Evolutionary conservation across 2,888 invertebrate genomes (phyloP).

Genomic region (Drosophila macrospina): DNA sequence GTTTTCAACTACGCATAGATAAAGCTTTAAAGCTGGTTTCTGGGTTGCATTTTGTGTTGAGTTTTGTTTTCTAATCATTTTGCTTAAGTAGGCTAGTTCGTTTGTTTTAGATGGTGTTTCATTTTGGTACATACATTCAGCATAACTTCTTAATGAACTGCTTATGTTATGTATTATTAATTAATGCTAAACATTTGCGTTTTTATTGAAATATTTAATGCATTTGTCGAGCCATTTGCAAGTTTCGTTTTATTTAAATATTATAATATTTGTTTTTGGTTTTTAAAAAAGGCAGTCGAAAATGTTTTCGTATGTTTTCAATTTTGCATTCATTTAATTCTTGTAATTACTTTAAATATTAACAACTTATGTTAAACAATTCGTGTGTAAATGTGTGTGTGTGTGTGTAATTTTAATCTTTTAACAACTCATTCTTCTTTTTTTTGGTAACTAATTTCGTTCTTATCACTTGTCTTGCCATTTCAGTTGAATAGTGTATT

Average conservation of each 20-base stretch:
- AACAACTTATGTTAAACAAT: slow-evolving; percentile 62
- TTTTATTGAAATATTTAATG: slow-evolving; percentile 46
- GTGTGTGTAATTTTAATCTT: slow-evolving; percentile 16
- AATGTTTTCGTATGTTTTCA: slow-evolving; percentile 46
- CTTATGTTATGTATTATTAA: slow-evolving; percentile 46
- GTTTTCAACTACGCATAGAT: slow-evolving; percentile 55
- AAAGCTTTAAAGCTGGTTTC: slow-evolving; percentile 65
- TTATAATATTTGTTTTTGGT: slow-evolving; percentile 21
- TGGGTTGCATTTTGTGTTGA: slow-evolving; percentile 52
- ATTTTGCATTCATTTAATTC: slow-evolving; percentile 57
- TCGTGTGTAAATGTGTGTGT: slow-evolving; percentile 31
- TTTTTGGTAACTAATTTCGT: slow-evolving; percentile 55
- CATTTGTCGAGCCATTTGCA: slow-evolving; percentile 66
- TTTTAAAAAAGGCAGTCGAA: slow-evolving; percentile 81
- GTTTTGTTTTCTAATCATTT: slow-evolving; percentile 7
- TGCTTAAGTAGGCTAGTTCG: slow-evolving; percentile 54
- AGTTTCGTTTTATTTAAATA: slow-evolving; percentile 36
- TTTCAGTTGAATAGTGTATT: slow-evolving; percentile 34
- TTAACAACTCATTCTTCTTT: slow-evolving; percentile 55
- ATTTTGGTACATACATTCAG: slow-evolving; percentile 63
- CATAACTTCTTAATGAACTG: slow-evolving; percentile 60
- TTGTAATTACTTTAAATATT: slow-evolving; percentile 53
- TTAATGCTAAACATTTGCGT: slow-evolving; percentile 54
- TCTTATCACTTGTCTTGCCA: slow-evolving; percentile 63
- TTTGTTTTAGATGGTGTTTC: slow-evolving; percentile 42